Evolutionary conservation across 2,113 vertebrate genomes (phyloP), one percentile per base, ranked within the genome.

Genomic region (Piprites chloris): DNA sequence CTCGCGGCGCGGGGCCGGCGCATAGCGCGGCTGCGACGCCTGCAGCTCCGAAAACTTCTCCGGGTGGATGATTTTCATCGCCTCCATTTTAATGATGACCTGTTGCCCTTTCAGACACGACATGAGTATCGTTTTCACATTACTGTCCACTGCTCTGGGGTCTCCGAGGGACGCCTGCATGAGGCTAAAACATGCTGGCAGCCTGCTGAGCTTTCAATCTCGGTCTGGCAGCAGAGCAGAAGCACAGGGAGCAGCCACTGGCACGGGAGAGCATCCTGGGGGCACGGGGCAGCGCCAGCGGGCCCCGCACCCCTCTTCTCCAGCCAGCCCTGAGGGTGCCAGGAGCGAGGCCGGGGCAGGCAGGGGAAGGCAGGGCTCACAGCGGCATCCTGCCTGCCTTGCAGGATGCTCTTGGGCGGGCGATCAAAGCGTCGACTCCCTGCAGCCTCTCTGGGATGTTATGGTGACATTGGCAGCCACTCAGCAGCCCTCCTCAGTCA

Each of bases 31-130:
- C 86, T 98, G 90, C 1, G 98, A 96, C 2, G 94, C 95, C 61
- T 97, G 98, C 61, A 98, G 97, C 94, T 98, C 98, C 0, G 99
- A 98, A 95, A 99, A 99, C 98, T 99, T 99, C 98, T 99, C 99
- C 1, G 99, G 99, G 92, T 99, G 99, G 96, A 99, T 99, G 95
- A 99, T 99, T 94, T 99, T 99, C 98, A 99, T 99, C 28, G 99
- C 99, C 98, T 99, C 99, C 99, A 99, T 99, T 84, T 99, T 99
- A 98, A 99, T 98, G 98, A 99, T 98, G 97, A 99, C 99, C 85
- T 99, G 98, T 97, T 99, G 99, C 90, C 99, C 99, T 98, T 99
- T 98, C 97, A 99, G 98, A 98, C 99, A 99, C 97, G 99, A 99
- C 99, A 99, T 99, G 97, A 99, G 98, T 95, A 98, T 97, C 3